Evolutionary conservation across 2,797 vertebrate genomes (phyloP), one percentile per base, ranked within the genome.

Genomic region (Notolepis coatsorum): DNA sequence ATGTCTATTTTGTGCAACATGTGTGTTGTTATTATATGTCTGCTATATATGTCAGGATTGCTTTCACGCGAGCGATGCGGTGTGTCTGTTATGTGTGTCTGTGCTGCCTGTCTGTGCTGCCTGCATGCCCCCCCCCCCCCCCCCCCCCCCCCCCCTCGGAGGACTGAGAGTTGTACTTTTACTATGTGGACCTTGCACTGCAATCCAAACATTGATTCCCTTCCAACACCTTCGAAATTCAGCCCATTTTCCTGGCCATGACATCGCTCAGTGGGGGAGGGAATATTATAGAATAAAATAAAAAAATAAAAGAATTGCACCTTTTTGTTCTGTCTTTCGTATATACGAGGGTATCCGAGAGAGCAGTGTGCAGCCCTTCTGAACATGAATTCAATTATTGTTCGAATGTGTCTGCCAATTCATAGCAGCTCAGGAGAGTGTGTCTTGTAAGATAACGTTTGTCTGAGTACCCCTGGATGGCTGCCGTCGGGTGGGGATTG

Each of bases 161-260:
- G n/a, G n/a, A n/a, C n/a, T n/a, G n/a, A n/a, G n/a, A n/a, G n/a
- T n/a, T n/a, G n/a, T n/a, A n/a, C n/a, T n/a, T n/a, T n/a, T n/a
- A n/a, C n/a, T n/a, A n/a, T n/a, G n/a, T n/a, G 83, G 84, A 80
- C 73, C 80, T 79, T 75, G 58, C 69, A 53, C 68, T 80, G 81
- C 81, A 87, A 79, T 86, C 77, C 80, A 67, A 13, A 53, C 73
- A 88, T 87, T 75, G 81, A 89, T 87, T 83, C 89, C 82, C 77
- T 65, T 78, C 80, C 65, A 84, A 84, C 86, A 86, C 85, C 75
- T 77, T 86, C 72, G 78, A 70, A 86, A 88, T 81, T 84, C 84
- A 88, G 80, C 76, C 84, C 45, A 51, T 86, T 87, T 87, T 82
- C 84, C 78, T 37, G 53, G 59, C 80, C 43, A 47, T 82, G 78